Percentiles rank a stretch among this genome's conserved stretches.
Evolutionary conservation across 1,140 invertebrate species (phyloP).

Genomic region (Drusus annulatus): DNA sequence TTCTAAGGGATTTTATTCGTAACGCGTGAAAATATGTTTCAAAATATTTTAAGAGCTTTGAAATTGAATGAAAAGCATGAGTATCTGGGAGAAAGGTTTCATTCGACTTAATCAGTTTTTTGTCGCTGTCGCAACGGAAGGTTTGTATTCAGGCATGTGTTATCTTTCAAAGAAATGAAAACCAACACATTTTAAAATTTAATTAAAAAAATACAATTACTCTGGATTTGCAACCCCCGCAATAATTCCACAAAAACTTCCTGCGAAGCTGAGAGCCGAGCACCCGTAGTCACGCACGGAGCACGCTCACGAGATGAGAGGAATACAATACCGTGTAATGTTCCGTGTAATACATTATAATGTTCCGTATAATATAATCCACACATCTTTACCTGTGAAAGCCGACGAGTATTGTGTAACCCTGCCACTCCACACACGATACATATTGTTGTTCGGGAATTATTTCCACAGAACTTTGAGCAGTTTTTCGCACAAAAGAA

Average conservation of each 20-base stretch:
- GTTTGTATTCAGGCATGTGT: no score
- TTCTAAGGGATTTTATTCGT: no score
- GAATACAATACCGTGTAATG: neutral
- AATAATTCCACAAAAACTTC: constrained; percentile 24
- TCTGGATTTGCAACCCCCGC: no score
- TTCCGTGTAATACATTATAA: neutral
- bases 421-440: constrained; percentile 25
- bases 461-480: constrained; percentile 7
- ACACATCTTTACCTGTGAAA: constrained; percentile 29
- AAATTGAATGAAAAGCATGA: no score
- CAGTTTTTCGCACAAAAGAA: neutral
- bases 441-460: constrained; percentile 25
- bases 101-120: no score
- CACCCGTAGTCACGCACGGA: constrained; percentile 25
- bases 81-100: no score
- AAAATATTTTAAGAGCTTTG: no score
- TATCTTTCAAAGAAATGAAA: no score
- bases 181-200: no score
- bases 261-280: neutral
- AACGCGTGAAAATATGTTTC: no score
- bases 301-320: neutral
- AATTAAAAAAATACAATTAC: no score
- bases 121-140: no score
- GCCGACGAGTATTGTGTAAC: constrained; percentile 37
- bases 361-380: neutral